phyloP scores from a whole-genome alignment of 2,797 vertebrate genomes.

The Oceanodroma leucorhoa region DNA sequence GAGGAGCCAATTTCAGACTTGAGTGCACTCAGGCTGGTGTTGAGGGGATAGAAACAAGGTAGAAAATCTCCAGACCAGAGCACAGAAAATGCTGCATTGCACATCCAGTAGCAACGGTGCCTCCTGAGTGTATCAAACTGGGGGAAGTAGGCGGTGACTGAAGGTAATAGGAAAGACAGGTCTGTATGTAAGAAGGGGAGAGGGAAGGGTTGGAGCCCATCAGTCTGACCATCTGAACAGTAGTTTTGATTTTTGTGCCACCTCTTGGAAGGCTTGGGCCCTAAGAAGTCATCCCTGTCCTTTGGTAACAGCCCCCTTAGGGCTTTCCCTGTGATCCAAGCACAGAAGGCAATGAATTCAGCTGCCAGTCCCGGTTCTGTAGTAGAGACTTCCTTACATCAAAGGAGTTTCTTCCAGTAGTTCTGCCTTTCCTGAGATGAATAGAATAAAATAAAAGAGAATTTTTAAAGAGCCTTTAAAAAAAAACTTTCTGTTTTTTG shows the following conservation, averaged over 20 bases:
- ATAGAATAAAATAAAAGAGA: background rate
- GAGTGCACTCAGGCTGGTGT: background rate
- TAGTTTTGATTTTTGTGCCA: background rate
- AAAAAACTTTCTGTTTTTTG: background rate
- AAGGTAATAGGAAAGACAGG: background rate
- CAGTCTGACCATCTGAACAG: background rate
- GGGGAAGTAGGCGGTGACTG: background rate
- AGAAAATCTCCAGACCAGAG: background rate
- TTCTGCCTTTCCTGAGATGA: background rate
- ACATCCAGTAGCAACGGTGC: background rate
- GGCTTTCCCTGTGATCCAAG: background rate
- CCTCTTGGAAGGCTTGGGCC: background rate
- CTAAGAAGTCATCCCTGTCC: background rate
- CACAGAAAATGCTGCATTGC: background rate
- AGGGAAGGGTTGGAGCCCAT: background rate
- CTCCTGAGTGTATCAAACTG: background rate
- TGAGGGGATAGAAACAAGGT: background rate
- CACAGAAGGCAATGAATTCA: background rate
- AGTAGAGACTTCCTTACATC: background rate
- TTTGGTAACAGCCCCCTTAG: background rate
- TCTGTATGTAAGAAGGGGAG: background rate
- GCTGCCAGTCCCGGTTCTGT: background rate
- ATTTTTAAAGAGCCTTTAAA: background rate
- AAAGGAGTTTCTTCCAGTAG: background rate
- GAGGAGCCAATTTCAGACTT: conserved; percentile 45